Evolutionary conservation across 2,888 invertebrate genomes (phyloP), one percentile per base, ranked within the genome.

Genomic region (Myathropa florea): DNA sequence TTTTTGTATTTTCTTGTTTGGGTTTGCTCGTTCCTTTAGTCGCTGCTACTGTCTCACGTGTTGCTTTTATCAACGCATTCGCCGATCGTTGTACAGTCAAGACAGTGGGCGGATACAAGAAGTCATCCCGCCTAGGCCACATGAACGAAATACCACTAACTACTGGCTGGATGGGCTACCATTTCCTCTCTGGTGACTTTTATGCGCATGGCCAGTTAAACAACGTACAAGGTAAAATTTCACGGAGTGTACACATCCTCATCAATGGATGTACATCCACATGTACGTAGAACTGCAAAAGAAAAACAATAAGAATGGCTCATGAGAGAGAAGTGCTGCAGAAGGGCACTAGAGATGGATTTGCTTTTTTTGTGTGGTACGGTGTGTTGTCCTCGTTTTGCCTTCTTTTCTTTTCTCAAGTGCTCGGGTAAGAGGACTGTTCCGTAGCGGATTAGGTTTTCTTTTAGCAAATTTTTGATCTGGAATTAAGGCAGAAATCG

Each of bases 111-210:
- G 67, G 53, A 55, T 67, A 67, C 53, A 10, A 55, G 28, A 53
- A 21, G 53, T 67, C 55, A 67, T 67, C 67, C 67, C 67, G 67
- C 67, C 67, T 67, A 67, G 30, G 28, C 4, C 12, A 55, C 12
- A 30, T 39, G 9, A 26, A 46, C n/a, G 18, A 24, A 12, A 46
- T 23, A 65, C 24, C 24, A 18, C 26, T 18, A 4, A 10, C 26
- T n/a, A 65, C 24, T 39, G 65, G 46, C 46, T 46, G 46, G n/a
- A 46, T 46, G 46, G 65, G 65, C 18, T 46, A 18, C n/a, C 18
- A 65, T 65, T 30, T 30, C 67, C 28, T 53, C 55, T 55, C 30
- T 30, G 18, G 28, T 53, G 30, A 57, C 24, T 30, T 28, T 30
- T 26, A 33, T 55, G 67, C 67, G 67, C 67, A 67, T 67, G 55